These are phyloP conservation scores for Candidula unifasciata DNA, from an alignment of 2,888 invertebrate species.

Conservation along the genomic window DNA sequence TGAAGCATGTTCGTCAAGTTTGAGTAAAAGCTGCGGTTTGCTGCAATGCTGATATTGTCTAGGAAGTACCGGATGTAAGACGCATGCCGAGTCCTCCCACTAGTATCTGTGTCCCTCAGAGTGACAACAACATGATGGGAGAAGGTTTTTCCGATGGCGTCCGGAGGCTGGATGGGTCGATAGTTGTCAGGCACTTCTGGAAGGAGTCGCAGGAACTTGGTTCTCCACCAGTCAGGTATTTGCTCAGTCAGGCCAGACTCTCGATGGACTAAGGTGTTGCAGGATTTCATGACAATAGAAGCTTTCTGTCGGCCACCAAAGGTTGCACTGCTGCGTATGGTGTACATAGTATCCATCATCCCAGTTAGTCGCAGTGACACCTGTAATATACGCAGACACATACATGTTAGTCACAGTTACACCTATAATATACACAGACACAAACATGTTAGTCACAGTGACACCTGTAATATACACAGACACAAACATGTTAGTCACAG, in stretches of 20 bases:
- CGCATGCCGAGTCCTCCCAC: conserved; percentile 54
- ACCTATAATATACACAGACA: too few relatives aligned
- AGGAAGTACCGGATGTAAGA: conserved; percentile 53
- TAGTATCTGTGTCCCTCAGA: conserved; percentile 53
- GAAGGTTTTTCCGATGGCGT: conserved; percentile 50
- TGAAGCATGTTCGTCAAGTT: conserved; percentile 42
- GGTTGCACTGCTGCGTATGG: conserved; percentile 55
- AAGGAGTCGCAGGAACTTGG: conserved; percentile 54
- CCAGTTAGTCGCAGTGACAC: conserved; percentile 62
- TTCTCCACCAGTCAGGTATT: conserved; percentile 69
- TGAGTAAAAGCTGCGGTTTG: conserved; percentile 47
- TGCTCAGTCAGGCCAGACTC: conserved; percentile 56
- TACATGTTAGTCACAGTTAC: too few relatives aligned
- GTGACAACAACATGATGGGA: conserved; percentile 54
- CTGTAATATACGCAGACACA: too few relatives aligned
- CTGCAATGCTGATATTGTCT: conserved; percentile 56
- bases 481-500: too few relatives aligned
- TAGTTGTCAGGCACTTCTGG: conserved; percentile 52
- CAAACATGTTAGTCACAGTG: too few relatives aligned
- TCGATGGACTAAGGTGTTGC: conserved; percentile 64
- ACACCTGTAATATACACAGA: too few relatives aligned
- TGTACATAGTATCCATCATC: conserved; percentile 67
- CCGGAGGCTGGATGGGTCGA: conserved; percentile 45
- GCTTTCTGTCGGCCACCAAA: conserved; percentile 58
- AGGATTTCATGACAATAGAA: conserved; percentile 62